Evolutionary conservation across 2,797 vertebrate genomes (phyloP), one percentile per base, ranked within the genome.

Genomic region (Sebastolobus alascanus): DNA sequence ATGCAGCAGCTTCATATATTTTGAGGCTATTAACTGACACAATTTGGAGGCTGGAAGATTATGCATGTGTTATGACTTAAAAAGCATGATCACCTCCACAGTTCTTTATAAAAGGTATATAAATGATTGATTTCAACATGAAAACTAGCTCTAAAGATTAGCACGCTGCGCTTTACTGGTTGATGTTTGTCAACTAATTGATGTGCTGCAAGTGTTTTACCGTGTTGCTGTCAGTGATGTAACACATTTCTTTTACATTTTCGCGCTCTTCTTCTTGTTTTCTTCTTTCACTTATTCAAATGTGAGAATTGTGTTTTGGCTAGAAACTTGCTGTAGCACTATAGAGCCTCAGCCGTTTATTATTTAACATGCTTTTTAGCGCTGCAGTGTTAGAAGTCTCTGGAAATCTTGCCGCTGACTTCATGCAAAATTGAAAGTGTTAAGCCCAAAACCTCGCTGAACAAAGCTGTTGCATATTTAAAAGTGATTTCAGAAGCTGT

Each of bases 381-480:
- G 16, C 61, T 37, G 58, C 37, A 50, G 37, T 81, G 79, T 84
- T 55, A 33, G 80, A 87, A 81, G 85, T 75, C 70, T 82, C 56
- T 68, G 35, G 68, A 64, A 76, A 72, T 86, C 77, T 83, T 69
- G 76, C 79, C 22, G 12, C 83, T 52, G 71, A 72, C 87, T 79
- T 92, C 79, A 91, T 94, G 80, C 74, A 92, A 90, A 87, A 90
- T 91, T 92, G 6, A 93, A 86, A 81, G 18, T 33, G 54, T 80
- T 83, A 85, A 89, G 80, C 68, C 68, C 63, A 73, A 90, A 92
- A 84, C 83, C 88, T 90, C 29, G 4, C 78, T 67, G 76, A 91
- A 90, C 90, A 90, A 90, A 85, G 85, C 76, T 89, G 78, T 58
- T 93, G 82, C 79, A 89, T 92, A 91, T 91, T 94, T 92, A 69